Base-by-base conservation (phyloP, 1,140 invertebrate species). In the Drosophila arawakana region DNA sequence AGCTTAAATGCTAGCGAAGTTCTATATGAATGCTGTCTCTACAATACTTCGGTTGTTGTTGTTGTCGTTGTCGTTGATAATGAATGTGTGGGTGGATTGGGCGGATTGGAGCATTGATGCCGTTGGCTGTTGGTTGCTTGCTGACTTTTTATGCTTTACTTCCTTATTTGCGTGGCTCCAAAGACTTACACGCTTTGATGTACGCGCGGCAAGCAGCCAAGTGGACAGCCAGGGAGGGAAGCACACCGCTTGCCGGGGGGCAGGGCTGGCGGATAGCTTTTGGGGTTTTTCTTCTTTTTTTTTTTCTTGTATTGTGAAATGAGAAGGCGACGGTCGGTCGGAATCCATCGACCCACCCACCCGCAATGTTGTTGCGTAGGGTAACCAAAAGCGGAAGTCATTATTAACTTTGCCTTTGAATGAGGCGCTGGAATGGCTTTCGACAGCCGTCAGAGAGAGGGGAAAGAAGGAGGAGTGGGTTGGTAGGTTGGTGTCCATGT, bases 321-420 rank as follows among this genome's bases (percentile, higher is more conserved):
- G 52, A 13, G 30, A 34, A 21, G 47, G 9, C 4, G 30, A 30
- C 25, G 25, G 25, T 30, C 25, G 25, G 25, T 30, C 25, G 25
- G 25, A 30, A 30, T 30, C 25, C 25, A 30, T 30, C 25, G 25
- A 30, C 25, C 30, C 30, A 25, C 6, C 49, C 54, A 34, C 7
- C 62, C 44, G 44, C 60, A 66, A 67, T 76, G 72, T 74, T 86
- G 84, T 89, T 89, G 84, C 80, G 81, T 84, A 72, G 84, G 84
- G 84, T 84, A 89, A 89, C 84, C 84, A 70, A 89, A 88, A 89
- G 73, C 84, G 84, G 84, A 89, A 89, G 84, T 89, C 84, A 89
- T 89, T 89, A 89, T 89, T 89, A 89, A 89, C 84, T 89, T 89
- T 89, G 84, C 74, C 84, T 89, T 89, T 89, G 84, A 83, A 72